phyloP scores from a whole-genome alignment of 2,797 vertebrate genomes.

The Sarcoramphus papa region DNA sequence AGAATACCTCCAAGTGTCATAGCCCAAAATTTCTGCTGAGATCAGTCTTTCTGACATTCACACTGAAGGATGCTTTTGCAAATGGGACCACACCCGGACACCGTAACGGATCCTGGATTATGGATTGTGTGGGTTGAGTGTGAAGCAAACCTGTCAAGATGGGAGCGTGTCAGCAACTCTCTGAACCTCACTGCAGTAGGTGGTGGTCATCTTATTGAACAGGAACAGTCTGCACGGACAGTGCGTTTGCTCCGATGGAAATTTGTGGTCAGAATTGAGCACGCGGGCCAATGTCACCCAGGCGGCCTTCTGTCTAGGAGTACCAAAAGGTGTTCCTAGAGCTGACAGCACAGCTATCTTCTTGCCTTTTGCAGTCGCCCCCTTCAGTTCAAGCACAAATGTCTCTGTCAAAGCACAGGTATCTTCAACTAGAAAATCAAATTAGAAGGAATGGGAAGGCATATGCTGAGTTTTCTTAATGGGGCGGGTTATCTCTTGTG shows the following conservation, averaged over 20 bases:
- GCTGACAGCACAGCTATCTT: background rate
- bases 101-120: rapidly evolving
- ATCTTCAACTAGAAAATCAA: background rate
- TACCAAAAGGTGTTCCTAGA: background rate
- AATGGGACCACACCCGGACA: rapidly evolving
- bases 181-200: background rate
- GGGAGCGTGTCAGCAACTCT: background rate
- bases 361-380: background rate
- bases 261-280: background rate
- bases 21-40: background rate
- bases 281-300: rapidly evolving
- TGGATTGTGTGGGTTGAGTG: background rate
- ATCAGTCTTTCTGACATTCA: background rate
- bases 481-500: background rate
- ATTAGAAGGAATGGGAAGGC: background rate
- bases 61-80: background rate
- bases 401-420: background rate
- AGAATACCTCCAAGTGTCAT: background rate
- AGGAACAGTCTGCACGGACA: background rate
- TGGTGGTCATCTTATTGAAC: background rate
- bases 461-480: background rate
- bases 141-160: background rate
- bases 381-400: background rate
- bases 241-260: background rate
- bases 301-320: rapidly evolving